Base-by-base conservation (phyloP, 2,888 invertebrate species). In the Tupiocoris notatus region DNA sequence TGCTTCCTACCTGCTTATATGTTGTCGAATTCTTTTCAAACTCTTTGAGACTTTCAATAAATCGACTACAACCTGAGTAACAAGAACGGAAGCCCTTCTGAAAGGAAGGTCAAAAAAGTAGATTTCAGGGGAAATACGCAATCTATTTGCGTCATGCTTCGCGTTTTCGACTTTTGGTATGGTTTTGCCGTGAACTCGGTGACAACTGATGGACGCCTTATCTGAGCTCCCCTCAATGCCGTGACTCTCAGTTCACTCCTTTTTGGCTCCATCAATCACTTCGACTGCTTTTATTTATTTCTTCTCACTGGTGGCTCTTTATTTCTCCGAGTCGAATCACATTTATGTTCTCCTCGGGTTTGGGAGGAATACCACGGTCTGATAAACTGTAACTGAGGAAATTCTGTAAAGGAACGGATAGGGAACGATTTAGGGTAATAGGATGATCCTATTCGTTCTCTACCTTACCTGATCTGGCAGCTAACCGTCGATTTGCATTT, bases 121-220 rank as follows among this genome's bases (percentile, higher is more conserved):
- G 39, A 12, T 39, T 39, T 39, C 12, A 56, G 16, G 21, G 22
- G 21, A 67, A 67, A 67, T 39, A 67, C 67, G 21, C 67, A 67
- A 67, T 67, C 56, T 56, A 67, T 67, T 57, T 54, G 1, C 21
- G 67, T 67, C 67, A 67, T 57, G 67, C 56, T 22, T 56, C 21
- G n/a, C 56, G 22, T 56, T 20, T 39, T 22, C 39, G 39, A 12
- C 22, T 57, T 67, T 39, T 54, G 67, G 67, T 67, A 56, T 67
- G 22, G 57, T 67, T 67, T 39, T 39, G 39, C 39, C 12, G 39
- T 12, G 67, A 54, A 67, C 57, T 24, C 22, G 1, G 67, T 67
- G 67, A 67, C 67, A 21, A 3, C 57, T 67, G 67, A 67, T 67
- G 67, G 67, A 67, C 67, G 67, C 67, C 67, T 67, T 67, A 67